Base-by-base conservation (phyloP, 2,797 vertebrate species). In the Coregonus sp. region DNA sequence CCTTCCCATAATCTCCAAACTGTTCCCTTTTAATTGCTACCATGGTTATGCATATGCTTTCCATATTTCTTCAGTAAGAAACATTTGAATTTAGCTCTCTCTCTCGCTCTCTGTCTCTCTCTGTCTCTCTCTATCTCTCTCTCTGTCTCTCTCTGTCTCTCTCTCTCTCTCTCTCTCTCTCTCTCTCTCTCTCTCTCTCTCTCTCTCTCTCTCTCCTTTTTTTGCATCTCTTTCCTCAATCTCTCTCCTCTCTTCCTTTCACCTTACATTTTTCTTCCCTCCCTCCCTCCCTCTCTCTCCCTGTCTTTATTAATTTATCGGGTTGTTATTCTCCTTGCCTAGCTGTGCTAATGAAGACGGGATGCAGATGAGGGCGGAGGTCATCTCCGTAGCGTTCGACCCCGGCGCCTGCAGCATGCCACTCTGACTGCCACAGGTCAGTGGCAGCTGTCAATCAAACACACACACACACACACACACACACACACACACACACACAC, bases 331-430 rank as follows among this genome's bases (percentile, higher is more conserved):
- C 92, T 93, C 90, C 91, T 89, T 90, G 88, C 90, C 89, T 91
- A 87, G 89, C 88, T 88, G 84, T 69, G 85, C 94, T 95, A 95
- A 95, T 95, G 94, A 95, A 94, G 92, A 90, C 92, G 89, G 92
- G 92, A 94, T 94, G 93, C 92, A 94, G 94, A 95, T 95, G 90
- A 94, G 91, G 93, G 92, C 92, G 86, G 87, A 93, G 94, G 93
- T 95, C 90, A 82, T 89, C 91, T 94, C 93, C 88, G 89, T 89
- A 91, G 92, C 90, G 92, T 92, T 93, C 89, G 92, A 95, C 94
- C 94, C 83, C 75, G 75, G 86, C 92, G 92, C 93, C 92, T 16
- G 75, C 89, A 89, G 89, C 87, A 85, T 92, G 91, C 92, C 91
- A 93, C 91, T 94, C 92, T 93, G 91, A 93, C 92, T 93, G 91